Evolutionary conservation across 2,113 vertebrate species (phyloP).

Genomic region (Riparia riparia): DNA sequence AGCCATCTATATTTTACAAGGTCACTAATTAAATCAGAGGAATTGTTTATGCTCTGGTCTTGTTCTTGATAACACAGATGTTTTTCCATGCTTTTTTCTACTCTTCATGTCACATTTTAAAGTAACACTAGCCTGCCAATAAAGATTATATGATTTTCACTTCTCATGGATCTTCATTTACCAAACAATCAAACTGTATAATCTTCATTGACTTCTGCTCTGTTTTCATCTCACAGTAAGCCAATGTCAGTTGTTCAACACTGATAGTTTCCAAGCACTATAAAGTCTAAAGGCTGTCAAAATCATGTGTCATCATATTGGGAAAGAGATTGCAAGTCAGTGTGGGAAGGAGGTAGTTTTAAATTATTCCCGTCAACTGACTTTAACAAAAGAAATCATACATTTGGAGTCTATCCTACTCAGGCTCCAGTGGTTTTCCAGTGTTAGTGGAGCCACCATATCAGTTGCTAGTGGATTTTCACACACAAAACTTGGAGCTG

Average conservation of each 20-base stretch:
- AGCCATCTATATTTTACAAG: neutral
- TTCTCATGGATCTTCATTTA: neutral
- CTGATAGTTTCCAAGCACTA: neutral
- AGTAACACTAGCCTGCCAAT: neutral
- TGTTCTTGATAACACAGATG: neutral
- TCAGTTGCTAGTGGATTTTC: neutral
- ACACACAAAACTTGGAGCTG: neutral
- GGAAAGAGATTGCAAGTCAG: neutral
- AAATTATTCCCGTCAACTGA: neutral
- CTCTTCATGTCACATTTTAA: neutral
- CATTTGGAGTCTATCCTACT: neutral
- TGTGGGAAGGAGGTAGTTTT: rapidly evolving
- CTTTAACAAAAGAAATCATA: neutral
- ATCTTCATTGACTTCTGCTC: neutral
- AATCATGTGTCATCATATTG: neutral
- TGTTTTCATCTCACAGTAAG: neutral
- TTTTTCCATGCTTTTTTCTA: neutral
- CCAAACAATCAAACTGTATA: neutral
- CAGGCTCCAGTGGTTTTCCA: neutral
- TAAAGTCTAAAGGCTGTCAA: neutral
- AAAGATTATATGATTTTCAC: neutral
- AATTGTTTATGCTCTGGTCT: neutral
- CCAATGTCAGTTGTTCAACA: neutral
- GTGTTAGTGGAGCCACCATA: neutral
- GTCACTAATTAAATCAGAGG: neutral